Conservation (phyloP, 2,888 invertebrate species). For the Melieria crassipennis region DNA sequence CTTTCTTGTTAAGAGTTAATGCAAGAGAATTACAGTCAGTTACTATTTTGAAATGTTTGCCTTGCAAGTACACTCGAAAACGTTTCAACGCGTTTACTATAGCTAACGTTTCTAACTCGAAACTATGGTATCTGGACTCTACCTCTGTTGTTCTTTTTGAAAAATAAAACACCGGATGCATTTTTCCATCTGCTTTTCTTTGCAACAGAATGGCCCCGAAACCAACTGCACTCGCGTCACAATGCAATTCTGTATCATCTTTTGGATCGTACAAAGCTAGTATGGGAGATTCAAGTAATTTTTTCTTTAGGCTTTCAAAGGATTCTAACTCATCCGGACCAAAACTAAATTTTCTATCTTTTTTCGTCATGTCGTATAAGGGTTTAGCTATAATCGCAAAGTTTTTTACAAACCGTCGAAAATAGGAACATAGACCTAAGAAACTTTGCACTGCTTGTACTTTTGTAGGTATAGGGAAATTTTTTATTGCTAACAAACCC, state of each 20-base stretch:
- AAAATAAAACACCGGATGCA: constrained; percentile 56
- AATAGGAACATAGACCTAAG: too few relatives aligned
- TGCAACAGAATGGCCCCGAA: constrained; percentile 50
- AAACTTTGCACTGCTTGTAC: neutral
- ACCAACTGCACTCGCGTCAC: constrained; percentile 52
- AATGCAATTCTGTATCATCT: constrained; percentile 51
- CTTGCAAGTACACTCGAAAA: constrained; percentile 47
- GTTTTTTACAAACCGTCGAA: neutral
- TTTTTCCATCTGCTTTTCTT: constrained; percentile 41
- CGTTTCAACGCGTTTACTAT: constrained; percentile 57
- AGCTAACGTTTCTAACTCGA: constrained; percentile 52
- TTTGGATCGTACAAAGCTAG: constrained; percentile 48
- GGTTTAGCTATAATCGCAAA: neutral
- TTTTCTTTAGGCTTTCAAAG: constrained; percentile 10
- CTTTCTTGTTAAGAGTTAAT: constrained; percentile 26
- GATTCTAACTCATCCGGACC: neutral
- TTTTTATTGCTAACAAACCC: constrained; percentile 1
- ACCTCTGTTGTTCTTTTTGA: constrained; percentile 55
- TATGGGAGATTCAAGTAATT: constrained; percentile 2
- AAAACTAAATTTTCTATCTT: too few relatives aligned
- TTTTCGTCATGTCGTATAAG: too few relatives aligned
- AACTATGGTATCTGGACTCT: constrained; percentile 56
- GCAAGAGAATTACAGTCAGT: constrained; percentile 51
- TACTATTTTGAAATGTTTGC: constrained; percentile 46
- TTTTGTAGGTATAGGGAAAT: neutral